phyloP scores from a whole-genome alignment of 2,113 vertebrate species.

The Chionis minor region DNA sequence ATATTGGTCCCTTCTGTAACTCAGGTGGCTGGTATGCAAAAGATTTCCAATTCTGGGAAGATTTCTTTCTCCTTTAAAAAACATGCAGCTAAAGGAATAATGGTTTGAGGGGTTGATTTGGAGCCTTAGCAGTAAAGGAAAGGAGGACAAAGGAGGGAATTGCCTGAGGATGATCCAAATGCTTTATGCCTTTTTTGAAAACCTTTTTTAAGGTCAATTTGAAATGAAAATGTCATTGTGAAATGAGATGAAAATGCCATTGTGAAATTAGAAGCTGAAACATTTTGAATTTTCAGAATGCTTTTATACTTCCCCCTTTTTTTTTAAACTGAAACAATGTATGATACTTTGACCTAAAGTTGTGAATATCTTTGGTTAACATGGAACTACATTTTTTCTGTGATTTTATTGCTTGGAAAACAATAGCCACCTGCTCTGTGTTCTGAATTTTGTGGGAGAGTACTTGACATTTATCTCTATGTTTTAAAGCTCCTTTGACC shows the following conservation, averaged over 20 bases:
- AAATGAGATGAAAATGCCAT: not conserved
- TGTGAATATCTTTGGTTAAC: not conserved
- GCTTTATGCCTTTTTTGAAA: not conserved
- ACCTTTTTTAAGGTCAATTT: constrained; percentile 8
- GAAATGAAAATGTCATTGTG: constrained; percentile 21
- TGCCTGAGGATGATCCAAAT: not conserved
- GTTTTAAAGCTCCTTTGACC: not conserved
- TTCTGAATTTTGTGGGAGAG: not conserved
- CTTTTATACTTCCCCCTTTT: not conserved
- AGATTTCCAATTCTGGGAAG: not conserved
- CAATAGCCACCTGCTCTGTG: not conserved
- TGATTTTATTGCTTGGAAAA: not conserved
- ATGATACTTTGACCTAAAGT: not conserved
- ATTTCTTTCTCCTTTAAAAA: not conserved
- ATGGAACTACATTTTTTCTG: not conserved
- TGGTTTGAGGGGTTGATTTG: not conserved
- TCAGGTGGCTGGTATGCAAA: not conserved
- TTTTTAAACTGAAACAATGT: not conserved
- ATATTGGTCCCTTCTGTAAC: not conserved
- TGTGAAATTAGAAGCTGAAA: not conserved
- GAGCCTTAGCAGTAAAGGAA: not conserved
- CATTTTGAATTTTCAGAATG: not conserved
- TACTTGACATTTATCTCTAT: not conserved
- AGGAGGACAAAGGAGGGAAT: not conserved
- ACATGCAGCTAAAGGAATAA: not conserved